Base-by-base conservation (phyloP, 1,140 invertebrate genomes). In the Ditylenchus dipsaci region DNA sequence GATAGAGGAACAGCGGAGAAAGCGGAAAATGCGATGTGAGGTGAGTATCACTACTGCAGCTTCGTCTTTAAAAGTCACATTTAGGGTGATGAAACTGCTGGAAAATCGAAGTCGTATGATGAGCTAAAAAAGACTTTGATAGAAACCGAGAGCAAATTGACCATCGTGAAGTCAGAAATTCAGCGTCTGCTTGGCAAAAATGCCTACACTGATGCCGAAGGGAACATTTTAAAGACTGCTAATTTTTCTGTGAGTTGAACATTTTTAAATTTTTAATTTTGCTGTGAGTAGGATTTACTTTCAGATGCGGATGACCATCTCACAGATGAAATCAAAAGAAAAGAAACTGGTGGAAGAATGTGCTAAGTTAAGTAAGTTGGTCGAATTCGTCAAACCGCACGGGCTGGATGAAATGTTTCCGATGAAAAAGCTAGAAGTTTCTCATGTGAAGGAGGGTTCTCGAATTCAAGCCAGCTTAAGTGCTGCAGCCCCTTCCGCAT, bases 1-100 rank as follows among this genome's bases (percentile, higher is more conserved):
- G 60, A 88, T 97, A 33, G 92, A 95, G 82, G 88, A 88, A 69
- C 96, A 96, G 84, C 85, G 94, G 17, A 85, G 89, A 74, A 87
- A 88, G 68, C 85, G 92, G 76, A 92, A 91, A 88, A 85, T 87
- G 84, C 77, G 86, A 73, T 86, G 88, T 75, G 86, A 89, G 47
- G 78, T 78, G 15, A 53, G 15, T 53, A 26, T 7, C 15, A 21
- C 49, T 38, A 38, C 3, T 38, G 11, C 3, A 38, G 11, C 11
- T 38, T 38, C 11, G 11, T 3, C 11, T 38, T 3, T 38, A 38
- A 38, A 38, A 38, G 11, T 38, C 11, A 38, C 33, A 11, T 38
- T 38, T 38, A 23, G 45, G 64, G 64, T 33, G n/a, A 33, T 65
- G 56, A 19, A 23, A 17, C 19, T 11, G 23, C n/a, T 17, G 13